Evolutionary conservation across 2,888 invertebrate species (phyloP), one percentile per base, ranked within the genome.

Genomic region (Celastrina argiolus): DNA sequence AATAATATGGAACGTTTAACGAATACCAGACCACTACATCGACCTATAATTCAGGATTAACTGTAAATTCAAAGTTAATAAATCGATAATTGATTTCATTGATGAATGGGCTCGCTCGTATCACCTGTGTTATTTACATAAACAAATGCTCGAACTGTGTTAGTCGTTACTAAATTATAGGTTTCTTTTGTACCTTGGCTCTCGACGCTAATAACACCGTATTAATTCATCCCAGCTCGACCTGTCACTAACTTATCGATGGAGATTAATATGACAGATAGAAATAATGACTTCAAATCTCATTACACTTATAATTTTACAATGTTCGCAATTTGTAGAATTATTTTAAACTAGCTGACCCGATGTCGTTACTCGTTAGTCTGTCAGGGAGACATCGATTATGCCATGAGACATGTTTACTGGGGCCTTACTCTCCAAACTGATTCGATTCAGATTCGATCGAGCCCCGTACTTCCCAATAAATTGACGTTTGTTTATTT

Each of bases 121-220:
- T 39, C 61, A 61, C 61, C 61, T 61, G 61, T 59, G 59, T 36
- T 18, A 64, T 31, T 64, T 64, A 64, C 31, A 34, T 51, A 51
- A 64, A 64, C 64, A 45, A 51, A 64, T 45, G 80, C 82, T 76
- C 65, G 74, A 71, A 81, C 82, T 72, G 31, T 34, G 34, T 74
- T 75, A 74, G 76, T 69, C 71, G 75, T 73, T 75, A 74, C 76
- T 68, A 84, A 87, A 88, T 88, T 87, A 85, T 77, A 85, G 70
- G 84, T 82, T 84, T 71, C 75, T 76, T 76, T 64, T 82, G 76
- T 83, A 81, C 79, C 78, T 61, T 36, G 61, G 61, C 36, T 61
- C 79, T 80, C 78, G 84, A 84, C 81, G 74, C 75, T 85, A 87
- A 87, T 86, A 80, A 83, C 80, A 76, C 73, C 71, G 76, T 72